phyloP scores from a whole-genome alignment of 2,113 vertebrate species.

The Pelobates fuscus region DNA sequence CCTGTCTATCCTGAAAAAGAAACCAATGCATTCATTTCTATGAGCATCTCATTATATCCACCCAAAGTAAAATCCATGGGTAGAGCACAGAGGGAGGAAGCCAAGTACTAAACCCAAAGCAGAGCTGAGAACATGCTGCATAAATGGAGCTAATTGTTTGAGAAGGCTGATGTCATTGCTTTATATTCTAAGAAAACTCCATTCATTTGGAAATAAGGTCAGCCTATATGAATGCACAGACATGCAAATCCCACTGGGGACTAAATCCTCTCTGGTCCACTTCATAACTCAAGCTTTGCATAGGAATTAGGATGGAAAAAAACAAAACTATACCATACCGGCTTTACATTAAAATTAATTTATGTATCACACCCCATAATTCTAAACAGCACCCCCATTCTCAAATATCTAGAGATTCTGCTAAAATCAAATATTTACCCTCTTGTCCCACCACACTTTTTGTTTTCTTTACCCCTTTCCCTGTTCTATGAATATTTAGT shows the following conservation, averaged over 20 bases:
- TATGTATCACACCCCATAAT: too few species aligned
- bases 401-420: too few species aligned
- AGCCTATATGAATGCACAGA: slow-evolving; percentile 35
- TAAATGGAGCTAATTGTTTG: slow-evolving; percentile 28
- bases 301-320: too few species aligned
- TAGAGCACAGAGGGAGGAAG: slow-evolving; percentile 4
- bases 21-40: background rate
- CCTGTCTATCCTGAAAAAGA: background rate
- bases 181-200: slow-evolving; percentile 25
- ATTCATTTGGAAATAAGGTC: slow-evolving; percentile 49
- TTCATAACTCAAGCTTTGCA: slow-evolving; percentile 25
- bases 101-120: too few species aligned
- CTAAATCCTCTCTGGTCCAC: slow-evolving; percentile 19
- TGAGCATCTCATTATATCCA: slow-evolving; percentile 1
- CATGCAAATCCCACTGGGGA: slow-evolving; percentile 38
- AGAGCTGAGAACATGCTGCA: slow-evolving; percentile 4
- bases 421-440: too few species aligned
- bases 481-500: too few species aligned
- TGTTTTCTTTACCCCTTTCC: too few species aligned
- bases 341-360: too few species aligned
- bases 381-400: too few species aligned
- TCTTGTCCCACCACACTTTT: too few species aligned
- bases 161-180: slow-evolving; percentile 39
- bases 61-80: background rate
- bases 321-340: too few species aligned